phyloP scores from a whole-genome alignment of 2,113 vertebrate species.

The Amblyopsis rosae region DNA sequence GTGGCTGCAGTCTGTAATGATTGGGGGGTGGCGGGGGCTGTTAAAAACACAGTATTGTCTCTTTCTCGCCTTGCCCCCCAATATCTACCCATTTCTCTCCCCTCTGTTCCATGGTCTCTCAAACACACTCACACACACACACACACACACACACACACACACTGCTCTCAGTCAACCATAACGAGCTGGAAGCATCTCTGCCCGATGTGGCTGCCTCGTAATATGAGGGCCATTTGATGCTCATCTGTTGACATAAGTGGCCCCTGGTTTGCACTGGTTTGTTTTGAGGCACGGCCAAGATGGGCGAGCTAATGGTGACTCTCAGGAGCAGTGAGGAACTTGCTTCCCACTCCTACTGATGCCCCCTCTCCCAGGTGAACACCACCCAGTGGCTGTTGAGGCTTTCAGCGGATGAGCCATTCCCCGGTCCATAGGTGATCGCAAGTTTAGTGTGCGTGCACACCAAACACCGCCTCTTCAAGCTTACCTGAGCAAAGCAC shows the following conservation, averaged over 20 bases:
- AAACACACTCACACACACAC: conserved; percentile 11
- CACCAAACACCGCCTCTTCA: conserved; percentile 11
- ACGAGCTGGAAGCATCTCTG: conserved; percentile 46
- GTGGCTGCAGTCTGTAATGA: conserved; percentile 60
- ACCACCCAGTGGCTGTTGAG: background rate
- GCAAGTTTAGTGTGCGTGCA: conserved; percentile 17
- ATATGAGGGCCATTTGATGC: conserved; percentile 39
- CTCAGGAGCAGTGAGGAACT: conserved; percentile 34
- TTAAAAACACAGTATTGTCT: conserved; percentile 29
- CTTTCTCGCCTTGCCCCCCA: background rate
- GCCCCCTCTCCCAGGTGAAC: conserved; percentile 15
- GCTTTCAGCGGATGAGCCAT: background rate
- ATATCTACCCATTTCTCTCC: background rate
- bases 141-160: conserved; percentile 25
- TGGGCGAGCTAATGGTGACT: conserved; percentile 38
- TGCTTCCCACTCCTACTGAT: background rate
- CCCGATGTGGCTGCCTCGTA: conserved; percentile 30
- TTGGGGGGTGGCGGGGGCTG: conserved; percentile 24
- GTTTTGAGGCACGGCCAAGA: conserved; percentile 32
- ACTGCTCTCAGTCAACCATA: conserved; percentile 42
- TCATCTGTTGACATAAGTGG: conserved; percentile 52
- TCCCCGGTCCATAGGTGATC: conserved; percentile 7
- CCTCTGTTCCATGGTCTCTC: conserved; percentile 17
- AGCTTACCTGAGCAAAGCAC: conserved; percentile 8
- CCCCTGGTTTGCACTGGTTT: conserved; percentile 17